Percentiles rank a stretch among this genome's conserved stretches.
phyloP scores from a whole-genome alignment of 2,888 invertebrate genomes.

The Crossocerus cetratus region DNA sequence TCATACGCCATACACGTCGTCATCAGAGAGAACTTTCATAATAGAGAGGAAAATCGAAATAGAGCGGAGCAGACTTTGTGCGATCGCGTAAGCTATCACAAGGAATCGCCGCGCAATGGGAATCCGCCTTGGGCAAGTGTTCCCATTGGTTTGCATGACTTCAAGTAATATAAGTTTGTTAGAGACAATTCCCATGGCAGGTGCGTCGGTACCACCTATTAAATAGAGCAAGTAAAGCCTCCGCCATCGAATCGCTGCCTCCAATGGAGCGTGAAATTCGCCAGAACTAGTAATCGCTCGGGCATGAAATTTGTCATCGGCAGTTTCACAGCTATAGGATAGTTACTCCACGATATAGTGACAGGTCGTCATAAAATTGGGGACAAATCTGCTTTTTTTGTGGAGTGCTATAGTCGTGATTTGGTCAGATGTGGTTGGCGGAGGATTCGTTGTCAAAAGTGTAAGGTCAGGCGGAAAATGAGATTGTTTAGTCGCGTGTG shows the following conservation, averaged over 20 bases:
- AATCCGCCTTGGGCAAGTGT: background rate
- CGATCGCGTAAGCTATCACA: too few relatives aligned
- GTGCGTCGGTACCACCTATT: conserved; percentile 38
- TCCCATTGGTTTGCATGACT: background rate
- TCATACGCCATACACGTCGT: too few relatives aligned
- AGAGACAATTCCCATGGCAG: conserved; percentile 6
- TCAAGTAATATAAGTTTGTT: conserved; percentile 28
- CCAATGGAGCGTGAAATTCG: conserved; percentile 57
- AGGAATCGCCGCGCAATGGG: background rate
- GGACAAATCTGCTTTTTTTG: too few relatives aligned
- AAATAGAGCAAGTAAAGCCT: conserved; percentile 45
- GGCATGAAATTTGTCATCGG: conserved; percentile 57
- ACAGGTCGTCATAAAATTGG: background rate
- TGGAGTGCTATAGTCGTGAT: too few relatives aligned
- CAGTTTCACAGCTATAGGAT: conserved; percentile 43
- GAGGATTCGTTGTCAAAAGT: background rate
- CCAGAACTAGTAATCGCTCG: conserved; percentile 43
- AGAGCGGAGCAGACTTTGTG: too few relatives aligned
- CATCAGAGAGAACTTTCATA: too few relatives aligned
- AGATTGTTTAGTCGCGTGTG: too few relatives aligned
- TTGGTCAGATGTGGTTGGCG: background rate
- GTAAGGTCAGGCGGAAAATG: too few relatives aligned
- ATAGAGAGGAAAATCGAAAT: too few relatives aligned
- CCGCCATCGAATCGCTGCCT: conserved; percentile 35
- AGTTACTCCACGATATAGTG: conserved; percentile 39